phyloP scores from a whole-genome alignment of 2,797 vertebrate species.

The Clarias laeviceps region DNA sequence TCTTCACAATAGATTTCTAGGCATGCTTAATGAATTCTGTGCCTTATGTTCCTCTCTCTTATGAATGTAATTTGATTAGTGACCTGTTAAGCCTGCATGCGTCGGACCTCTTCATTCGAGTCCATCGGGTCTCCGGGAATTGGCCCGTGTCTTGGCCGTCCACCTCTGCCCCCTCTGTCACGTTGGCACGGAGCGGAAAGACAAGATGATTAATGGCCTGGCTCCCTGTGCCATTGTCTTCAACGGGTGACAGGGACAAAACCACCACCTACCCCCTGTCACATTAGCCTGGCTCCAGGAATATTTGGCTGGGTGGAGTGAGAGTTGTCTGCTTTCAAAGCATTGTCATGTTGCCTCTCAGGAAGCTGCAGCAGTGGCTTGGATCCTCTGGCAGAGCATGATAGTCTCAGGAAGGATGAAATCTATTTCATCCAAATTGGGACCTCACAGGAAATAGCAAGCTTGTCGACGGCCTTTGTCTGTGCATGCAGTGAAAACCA shows the following conservation, averaged over 20 bases:
- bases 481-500: constrained; percentile 25
- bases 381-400: constrained; percentile 24
- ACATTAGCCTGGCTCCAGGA: constrained; percentile 68
- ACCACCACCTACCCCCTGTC: constrained; percentile 69
- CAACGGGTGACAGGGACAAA: constrained; percentile 71
- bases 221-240: constrained; percentile 72
- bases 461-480: constrained; percentile 42
- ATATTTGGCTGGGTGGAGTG: constrained; percentile 59
- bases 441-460: constrained; percentile 48
- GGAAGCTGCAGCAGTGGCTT: constrained; percentile 46
- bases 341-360: constrained; percentile 48
- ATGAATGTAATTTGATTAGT: constrained; percentile 80
- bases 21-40: constrained; percentile 74
- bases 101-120: constrained; percentile 66
- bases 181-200: constrained; percentile 67
- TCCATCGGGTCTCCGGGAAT: constrained; percentile 66
- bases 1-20: constrained; percentile 66
- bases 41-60: constrained; percentile 64
- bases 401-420: constrained; percentile 51
- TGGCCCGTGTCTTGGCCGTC: constrained; percentile 63
- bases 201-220: constrained; percentile 77
- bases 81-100: constrained; percentile 75
- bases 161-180: constrained; percentile 70
- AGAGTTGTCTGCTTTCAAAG: constrained; percentile 41
- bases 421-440: constrained; percentile 41